Conservation (phyloP, 92 coral and sea anemone genomes). For the Umimayanthus chanpuru region DNA sequence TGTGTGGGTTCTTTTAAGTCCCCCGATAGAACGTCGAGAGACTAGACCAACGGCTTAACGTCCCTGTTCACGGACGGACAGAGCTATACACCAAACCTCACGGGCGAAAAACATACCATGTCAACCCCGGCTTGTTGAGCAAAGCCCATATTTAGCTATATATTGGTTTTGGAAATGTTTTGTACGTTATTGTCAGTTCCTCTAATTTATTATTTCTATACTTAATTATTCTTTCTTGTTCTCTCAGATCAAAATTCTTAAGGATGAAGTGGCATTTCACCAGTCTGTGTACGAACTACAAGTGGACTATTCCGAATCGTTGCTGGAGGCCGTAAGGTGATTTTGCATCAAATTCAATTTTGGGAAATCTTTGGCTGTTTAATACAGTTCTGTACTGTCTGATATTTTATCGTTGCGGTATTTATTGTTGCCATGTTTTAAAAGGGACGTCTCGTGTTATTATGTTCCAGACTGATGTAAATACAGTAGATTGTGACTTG, state of each 20-base stretch:
- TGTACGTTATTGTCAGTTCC: background rate
- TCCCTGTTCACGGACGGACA: too few species aligned
- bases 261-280: conserved; percentile 78
- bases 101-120: too few species aligned
- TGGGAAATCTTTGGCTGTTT: background rate
- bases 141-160: too few species aligned
- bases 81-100: too few species aligned
- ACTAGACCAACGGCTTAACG: too few species aligned
- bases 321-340: conserved; percentile 79
- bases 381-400: background rate
- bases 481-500: background rate
- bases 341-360: background rate
- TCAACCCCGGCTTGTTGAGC: too few species aligned
- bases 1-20: too few species aligned
- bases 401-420: background rate
- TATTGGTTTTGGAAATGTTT: too few species aligned
- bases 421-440: too few species aligned
- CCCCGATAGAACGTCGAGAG: too few species aligned
- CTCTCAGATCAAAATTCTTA: conserved; percentile 73
- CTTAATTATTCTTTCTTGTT: background rate
- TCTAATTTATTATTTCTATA: background rate
- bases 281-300: conserved; percentile 79
- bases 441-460: too few species aligned
- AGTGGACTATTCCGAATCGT: conserved; percentile 67
- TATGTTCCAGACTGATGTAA: background rate